Evolutionary conservation across 53 echinoderm and acorn worm genomes (phyloP), one percentile per base, ranked within the genome.

Genomic region (Patiria pectinifera): DNA sequence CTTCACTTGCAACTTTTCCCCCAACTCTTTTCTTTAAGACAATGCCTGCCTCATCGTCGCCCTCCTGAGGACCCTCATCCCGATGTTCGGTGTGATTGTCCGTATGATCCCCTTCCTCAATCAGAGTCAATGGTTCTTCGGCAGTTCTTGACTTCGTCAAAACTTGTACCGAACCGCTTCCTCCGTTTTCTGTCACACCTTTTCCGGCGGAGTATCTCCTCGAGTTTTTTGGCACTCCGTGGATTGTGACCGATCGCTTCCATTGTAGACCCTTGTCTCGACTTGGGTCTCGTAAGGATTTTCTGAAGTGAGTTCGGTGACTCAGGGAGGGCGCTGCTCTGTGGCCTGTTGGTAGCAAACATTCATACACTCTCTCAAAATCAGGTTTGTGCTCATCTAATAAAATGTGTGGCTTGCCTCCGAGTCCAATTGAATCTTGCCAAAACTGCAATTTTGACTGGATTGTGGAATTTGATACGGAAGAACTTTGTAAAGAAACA

Each of bases 151-250:
- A 48, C 47, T 90, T 90, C 5, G 80, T 81, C 80, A 81, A 48
- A 19, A n/a, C 69, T 15, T 11, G 25, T 2, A 7, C 43, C 10
- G 15, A 26, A 63, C 21, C 48, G 66, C 63, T 43, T 0, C 44
- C 63, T 44, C 84, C 44, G 13, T 59, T 84, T 15, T 63, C 84
- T 13, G 62, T 35, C 23, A 16, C 66, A 18, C 45, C 66, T 44
- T 11, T 66, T 6, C 84, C 18, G 0, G 53, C 45, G 43, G 80
- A 79, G 6, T 48, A 90, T 47, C 90, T 45, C 81, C 77, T 90
- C 1, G 82, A 90, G 81, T 90, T 48, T 81, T 90, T 90, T 11
- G 90, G 90, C 46, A 90, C 69, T 80, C 90, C 90, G 14, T 90
- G 90, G 69, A 90, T 69, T 16, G 90, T 90, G 69, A 90, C 80